Conservation (phyloP, 2,797 vertebrate genomes). For the Phoxinus dragarum region DNA sequence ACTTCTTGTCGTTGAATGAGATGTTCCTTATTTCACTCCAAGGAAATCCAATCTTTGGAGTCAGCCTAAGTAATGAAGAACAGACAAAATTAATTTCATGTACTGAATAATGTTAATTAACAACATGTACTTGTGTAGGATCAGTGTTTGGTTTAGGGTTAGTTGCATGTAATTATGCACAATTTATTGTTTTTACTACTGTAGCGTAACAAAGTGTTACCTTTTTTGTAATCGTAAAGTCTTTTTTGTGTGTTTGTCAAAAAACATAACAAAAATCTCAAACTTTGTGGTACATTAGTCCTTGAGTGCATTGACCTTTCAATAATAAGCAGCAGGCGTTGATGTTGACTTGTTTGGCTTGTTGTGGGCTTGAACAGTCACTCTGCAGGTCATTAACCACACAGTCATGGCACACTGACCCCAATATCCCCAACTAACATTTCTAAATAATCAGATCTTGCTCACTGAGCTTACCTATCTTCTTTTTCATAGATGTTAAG, state of each 20-base stretch:
- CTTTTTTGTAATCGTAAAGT: not conserved
- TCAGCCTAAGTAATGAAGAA: constrained; percentile 79
- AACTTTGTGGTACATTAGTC: not conserved
- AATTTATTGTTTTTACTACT: not conserved
- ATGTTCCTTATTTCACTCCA: constrained; percentile 99
- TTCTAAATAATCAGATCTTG: constrained; percentile 14
- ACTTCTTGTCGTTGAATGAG: constrained; percentile 96
- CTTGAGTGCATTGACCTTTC: constrained; percentile 57
- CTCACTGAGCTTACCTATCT: constrained; percentile 81
- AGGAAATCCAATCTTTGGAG: constrained; percentile 97
- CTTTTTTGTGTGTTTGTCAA: constrained; percentile 8
- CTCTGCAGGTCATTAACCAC: constrained; percentile 60
- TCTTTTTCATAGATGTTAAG: constrained; percentile 95
- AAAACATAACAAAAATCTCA: constrained; percentile 6
- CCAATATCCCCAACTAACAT: constrained; percentile 29
- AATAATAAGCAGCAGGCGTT: constrained; percentile 55
- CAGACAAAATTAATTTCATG: not conserved
- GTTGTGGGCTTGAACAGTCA: constrained; percentile 45
- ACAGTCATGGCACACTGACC: constrained; percentile 56
- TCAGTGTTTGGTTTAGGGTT: not conserved
- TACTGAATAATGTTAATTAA: not conserved
- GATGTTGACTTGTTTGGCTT: constrained; percentile 48
- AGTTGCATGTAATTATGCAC: not conserved
- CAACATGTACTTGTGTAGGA: not conserved
- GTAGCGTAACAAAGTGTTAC: not conserved